Base-by-base conservation (phyloP, 2,888 invertebrate genomes). In the Gisinianus flammeolus region DNA sequence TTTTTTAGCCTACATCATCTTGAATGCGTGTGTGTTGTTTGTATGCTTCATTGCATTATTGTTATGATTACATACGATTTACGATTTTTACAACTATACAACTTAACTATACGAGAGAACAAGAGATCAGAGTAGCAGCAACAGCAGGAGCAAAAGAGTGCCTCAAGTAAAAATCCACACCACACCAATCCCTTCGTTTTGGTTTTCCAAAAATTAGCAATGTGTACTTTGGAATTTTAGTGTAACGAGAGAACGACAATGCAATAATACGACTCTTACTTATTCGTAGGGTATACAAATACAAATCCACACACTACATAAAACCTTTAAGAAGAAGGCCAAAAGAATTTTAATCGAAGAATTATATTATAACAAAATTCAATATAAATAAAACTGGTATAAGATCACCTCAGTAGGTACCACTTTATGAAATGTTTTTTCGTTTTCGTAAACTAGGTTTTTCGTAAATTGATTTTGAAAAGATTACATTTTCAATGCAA, bases 131-230 rank as follows among this genome's bases (percentile, higher is more conserved):
- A 62, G 62, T n/a, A 1, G 10, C 24, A 62, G 62, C 16, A 26
- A 62, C n/a, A 2, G 62, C 16, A 22, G 3, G 16, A 62, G 62
- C 1, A 22, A 62, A 8, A n/a, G 16, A 26, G 71, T 24, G 71
- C 31, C 54, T 26, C 56, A 30, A 71, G 58, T 56, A 56, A 70
- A 68, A 71, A 56, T 58, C 71, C 71, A 56, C 56, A 56, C 71
- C 71, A 71, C 54, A 54, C 26, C 56, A 12, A 12, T 12, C 56
- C 22, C 71, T 71, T 71, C 58, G 71, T 56, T 71, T 58, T 71
- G 56, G 54, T 71, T 71, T 71, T 28, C 44, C 54, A 71, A 56
- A 52, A 71, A 71, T 71, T 71, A 71, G 58, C 56, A 71, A 26
- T 71, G 71, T 71, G 56, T 71, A 71, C 71, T 71, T 71, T 54